Evolutionary conservation across 2,113 vertebrate genomes (phyloP), one percentile per base, ranked within the genome.

Genomic region (Callipepla californica): DNA sequence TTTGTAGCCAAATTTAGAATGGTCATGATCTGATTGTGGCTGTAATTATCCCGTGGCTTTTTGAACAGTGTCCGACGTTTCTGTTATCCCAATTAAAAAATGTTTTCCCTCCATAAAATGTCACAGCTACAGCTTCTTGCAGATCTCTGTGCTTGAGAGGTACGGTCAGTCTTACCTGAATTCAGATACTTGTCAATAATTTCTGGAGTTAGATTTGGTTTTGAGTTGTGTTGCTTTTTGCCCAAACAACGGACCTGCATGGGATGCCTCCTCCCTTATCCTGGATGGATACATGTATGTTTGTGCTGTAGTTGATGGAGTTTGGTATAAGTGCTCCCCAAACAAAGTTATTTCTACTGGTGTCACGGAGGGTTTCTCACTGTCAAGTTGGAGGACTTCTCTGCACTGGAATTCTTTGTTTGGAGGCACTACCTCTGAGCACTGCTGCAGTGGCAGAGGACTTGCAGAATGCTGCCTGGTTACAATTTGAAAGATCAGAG

Each of bases 1-100:
- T 47, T 59, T 85, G 51, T 88, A 45, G 68, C 32, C 77, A 78
- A 89, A 90, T 70, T 83, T 88, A 70, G 85, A 80, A 26, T 77
- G 68, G 53, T 90, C 78, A 50, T 11, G 26, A 63, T 92, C 62
- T 73, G 80, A 44, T 18, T 86, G 91, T 79, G 75, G 75, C 66
- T 89, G 45, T 85, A 87, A 79, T 95, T 84, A 92, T 59, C 67
- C 21, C 34, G 38, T 74, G 55, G 82, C 63, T 92, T 95, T 53
- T 65, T 84, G 84, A 91, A 84, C 22, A 48, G 59, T 25, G 53
- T 84, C 66, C 50, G 57, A n/a, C 34, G 23, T 38, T 70, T 73
- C 82, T 79, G 55, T 81, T 91, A 91, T 87, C 34, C 30, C 78
- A 85, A 6, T 50, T 75, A 67, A 69, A 72, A 69, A 67, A 21